Evolutionary conservation across 2,113 vertebrate genomes (phyloP).

Genomic region (Atherinomorus stipes): DNA sequence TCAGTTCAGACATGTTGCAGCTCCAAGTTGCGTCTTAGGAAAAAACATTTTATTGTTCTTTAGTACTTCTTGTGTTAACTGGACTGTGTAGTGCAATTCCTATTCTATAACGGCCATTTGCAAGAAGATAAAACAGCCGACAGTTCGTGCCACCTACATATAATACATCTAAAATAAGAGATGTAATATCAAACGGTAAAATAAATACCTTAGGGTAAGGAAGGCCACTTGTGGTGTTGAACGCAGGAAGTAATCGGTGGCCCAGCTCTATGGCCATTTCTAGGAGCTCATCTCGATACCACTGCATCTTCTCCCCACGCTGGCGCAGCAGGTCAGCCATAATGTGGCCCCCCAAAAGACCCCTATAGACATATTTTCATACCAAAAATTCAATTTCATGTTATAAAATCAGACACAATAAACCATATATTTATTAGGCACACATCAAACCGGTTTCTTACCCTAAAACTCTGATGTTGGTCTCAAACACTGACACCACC

Average conservation of each 20-base stretch:
- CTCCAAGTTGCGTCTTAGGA: too few species aligned
- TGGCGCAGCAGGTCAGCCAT: constrained; percentile 94
- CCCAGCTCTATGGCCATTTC: constrained; percentile 97
- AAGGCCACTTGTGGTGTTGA: constrained; percentile 98
- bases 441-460: constrained; percentile 35
- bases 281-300: constrained; percentile 94
- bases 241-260: constrained; percentile 94
- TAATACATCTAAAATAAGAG: not conserved
- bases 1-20: not conserved
- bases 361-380: constrained; percentile 76
- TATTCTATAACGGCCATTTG: too few species aligned
- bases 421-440: too few species aligned
- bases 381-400: not conserved
- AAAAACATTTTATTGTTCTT: not conserved
- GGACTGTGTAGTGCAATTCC: too few species aligned
- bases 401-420: not conserved
- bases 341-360: constrained; percentile 96
- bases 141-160: not conserved
- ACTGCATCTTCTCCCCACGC: constrained; percentile 91
- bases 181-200: constrained; percentile 3
- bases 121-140: too few species aligned
- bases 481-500: constrained; percentile 88
- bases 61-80: too few species aligned
- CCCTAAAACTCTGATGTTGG: constrained; percentile 88
- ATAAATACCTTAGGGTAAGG: constrained; percentile 92